These are phyloP conservation scores for Morpho helenor DNA, from an alignment of 2,888 invertebrate genomes.

Conservation along the genomic window DNA sequence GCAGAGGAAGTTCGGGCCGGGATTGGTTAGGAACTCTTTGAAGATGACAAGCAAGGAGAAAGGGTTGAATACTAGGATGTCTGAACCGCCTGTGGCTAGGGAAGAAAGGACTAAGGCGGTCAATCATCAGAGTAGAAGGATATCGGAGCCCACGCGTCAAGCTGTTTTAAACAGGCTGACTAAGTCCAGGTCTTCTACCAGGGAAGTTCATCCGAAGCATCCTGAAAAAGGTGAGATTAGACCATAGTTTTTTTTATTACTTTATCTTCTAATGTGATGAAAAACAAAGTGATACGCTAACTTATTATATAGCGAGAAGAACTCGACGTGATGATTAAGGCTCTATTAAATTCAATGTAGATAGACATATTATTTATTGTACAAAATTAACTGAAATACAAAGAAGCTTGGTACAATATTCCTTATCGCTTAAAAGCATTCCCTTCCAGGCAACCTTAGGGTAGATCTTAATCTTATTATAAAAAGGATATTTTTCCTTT, in stretches of 20 bases:
- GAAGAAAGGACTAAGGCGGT: conserved; percentile 56
- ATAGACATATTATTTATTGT: no score
- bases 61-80: conserved; percentile 76
- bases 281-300: background rate
- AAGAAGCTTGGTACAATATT: no score
- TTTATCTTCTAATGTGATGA: no score
- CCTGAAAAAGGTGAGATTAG: conserved; percentile 56
- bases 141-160: conserved; percentile 61
- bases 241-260: no score
- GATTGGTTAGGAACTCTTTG: conserved; percentile 61
- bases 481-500: no score
- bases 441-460: no score
- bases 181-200: conserved; percentile 70
- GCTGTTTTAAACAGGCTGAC: conserved; percentile 63
- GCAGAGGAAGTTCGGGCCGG: conserved; percentile 78
- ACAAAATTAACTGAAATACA: no score
- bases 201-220: conserved; percentile 63
- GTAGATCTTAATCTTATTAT: no score
- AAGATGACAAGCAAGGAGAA: conserved; percentile 74
- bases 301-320: background rate
- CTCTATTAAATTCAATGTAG: no score
- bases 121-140: conserved; percentile 64
- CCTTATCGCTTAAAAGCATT: no score
- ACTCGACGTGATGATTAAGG: no score
- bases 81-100: conserved; percentile 71